A percentile compares a stretch with the other conserved stretches of the same genome.
Evolutionary conservation across 2,797 vertebrate species (phyloP).

Genomic region (Iguana delicatissima): DNA sequence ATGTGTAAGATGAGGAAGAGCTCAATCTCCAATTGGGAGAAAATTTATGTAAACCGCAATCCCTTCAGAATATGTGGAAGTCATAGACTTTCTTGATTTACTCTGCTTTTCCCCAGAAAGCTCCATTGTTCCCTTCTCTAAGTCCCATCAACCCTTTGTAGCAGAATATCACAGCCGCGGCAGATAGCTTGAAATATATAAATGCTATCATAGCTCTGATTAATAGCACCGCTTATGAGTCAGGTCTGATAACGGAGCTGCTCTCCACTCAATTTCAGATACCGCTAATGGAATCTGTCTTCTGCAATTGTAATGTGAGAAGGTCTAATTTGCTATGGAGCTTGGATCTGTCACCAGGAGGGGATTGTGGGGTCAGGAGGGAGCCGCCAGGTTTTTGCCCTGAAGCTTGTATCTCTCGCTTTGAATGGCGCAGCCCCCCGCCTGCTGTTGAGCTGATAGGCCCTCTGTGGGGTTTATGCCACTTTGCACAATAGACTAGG

Average conservation of each 20-base stretch:
- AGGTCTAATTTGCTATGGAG: conserved; percentile 99
- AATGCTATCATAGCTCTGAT: conserved; percentile 99
- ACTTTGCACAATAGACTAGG: conserved; percentile 97
- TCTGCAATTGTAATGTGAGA: conserved; percentile 99
- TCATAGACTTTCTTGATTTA: conserved; percentile 98
- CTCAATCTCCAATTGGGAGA: conserved; percentile 90
- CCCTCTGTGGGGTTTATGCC: conserved; percentile 99
- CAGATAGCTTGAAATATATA: conserved; percentile 99
- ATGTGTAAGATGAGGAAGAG: conserved; percentile 91
- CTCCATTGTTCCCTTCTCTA: conserved; percentile 99
- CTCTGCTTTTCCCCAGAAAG: conserved; percentile 99
- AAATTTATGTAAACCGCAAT: conserved; percentile 92
- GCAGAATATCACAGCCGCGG: conserved; percentile 99
- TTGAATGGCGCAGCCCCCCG: conserved; percentile 99
- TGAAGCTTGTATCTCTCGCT: conserved; percentile 99
- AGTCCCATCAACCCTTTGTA: conserved; percentile 99
- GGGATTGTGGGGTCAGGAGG: conserved; percentile 99
- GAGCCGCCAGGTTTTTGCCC: conserved; percentile 99
- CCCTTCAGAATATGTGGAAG: conserved; percentile 90
- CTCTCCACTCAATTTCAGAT: conserved; percentile 99
- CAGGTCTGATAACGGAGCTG: conserved; percentile 99
- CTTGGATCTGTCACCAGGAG: conserved; percentile 99
- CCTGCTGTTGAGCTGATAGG: conserved; percentile 99
- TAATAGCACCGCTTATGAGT: conserved; percentile 99
- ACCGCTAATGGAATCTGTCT: conserved; percentile 99